phyloP scores from a whole-genome alignment of 2,888 invertebrate species.

The Aricia artaxerxes region DNA sequence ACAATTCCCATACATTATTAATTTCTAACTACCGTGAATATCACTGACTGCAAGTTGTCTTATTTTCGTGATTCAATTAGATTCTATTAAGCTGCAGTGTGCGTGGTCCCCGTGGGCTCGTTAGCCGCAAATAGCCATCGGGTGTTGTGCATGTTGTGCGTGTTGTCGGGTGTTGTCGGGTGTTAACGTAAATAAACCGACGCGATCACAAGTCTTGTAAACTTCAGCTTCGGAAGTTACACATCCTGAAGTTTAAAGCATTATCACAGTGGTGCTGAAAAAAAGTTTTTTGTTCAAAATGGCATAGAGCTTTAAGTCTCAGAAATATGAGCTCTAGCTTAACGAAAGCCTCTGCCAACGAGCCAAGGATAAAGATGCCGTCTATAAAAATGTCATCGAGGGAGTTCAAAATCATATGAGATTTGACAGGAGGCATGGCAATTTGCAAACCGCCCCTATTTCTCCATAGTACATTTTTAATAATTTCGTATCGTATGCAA shows the following conservation, averaged over 20 bases:
- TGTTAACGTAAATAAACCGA: conserved; percentile 60
- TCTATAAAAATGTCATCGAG: too few species aligned
- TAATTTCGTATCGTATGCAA: too few species aligned
- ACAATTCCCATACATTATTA: too few species aligned
- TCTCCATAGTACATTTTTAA: too few species aligned
- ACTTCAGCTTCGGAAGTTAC: conserved; percentile 70
- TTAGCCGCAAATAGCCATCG: conserved; percentile 36
- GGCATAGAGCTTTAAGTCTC: too few species aligned
- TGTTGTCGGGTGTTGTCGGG: conserved; percentile 55
- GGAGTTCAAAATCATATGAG: background rate
- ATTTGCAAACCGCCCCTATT: too few species aligned
- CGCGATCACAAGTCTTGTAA: conserved; percentile 64
- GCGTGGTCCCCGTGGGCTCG: conserved; percentile 15
- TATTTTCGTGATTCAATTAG: background rate
- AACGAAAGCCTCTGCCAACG: too few species aligned
- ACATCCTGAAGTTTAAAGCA: conserved; percentile 70
- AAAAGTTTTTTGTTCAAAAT: background rate
- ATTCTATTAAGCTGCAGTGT: background rate
- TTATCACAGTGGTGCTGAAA: conserved; percentile 41
- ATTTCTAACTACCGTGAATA: too few species aligned
- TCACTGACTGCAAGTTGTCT: too few species aligned
- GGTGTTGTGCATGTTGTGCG: conserved; percentile 38
- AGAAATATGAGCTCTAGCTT: too few species aligned
- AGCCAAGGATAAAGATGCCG: too few species aligned
- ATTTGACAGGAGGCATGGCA: too few species aligned